These are phyloP conservation scores for Platynereis dumerilii DNA, from an alignment of 2,888 invertebrate species.

Conservation along the genomic window DNA sequence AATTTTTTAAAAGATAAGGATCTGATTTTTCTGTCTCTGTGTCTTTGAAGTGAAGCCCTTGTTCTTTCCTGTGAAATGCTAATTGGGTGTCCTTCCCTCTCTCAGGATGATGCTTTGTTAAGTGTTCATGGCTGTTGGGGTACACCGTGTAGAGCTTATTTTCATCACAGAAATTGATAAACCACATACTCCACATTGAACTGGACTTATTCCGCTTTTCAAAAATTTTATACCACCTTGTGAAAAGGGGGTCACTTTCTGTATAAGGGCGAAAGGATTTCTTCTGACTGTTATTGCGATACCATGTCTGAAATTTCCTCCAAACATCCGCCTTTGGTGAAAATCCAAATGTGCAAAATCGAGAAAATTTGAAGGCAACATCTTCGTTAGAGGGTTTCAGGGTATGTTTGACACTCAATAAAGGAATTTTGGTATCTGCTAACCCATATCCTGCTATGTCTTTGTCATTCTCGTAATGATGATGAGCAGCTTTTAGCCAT, in stretches of 20 bases:
- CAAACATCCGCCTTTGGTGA: not conserved
- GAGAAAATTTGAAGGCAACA: not conserved
- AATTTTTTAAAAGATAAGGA: not conserved
- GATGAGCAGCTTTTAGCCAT: constrained; percentile 48
- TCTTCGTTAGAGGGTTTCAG: not conserved
- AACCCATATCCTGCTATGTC: constrained; percentile 44
- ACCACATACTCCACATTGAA: constrained; percentile 2
- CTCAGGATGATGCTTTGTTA: too few relatives aligned
- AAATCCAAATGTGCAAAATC: constrained; percentile 4
- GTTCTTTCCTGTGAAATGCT: not conserved
- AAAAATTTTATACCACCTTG: constrained; percentile 7
- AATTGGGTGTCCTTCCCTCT: not conserved
- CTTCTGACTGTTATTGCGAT: not conserved
- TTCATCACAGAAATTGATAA: not conserved
- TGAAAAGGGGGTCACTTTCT: not conserved
- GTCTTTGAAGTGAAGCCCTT: not conserved
- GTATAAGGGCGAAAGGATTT: not conserved
- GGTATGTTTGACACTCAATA: not conserved
- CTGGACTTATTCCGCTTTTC: not conserved
- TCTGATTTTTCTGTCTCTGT: not conserved
- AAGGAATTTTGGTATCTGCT: not conserved
- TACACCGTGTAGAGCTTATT: not conserved
- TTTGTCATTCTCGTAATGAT: constrained; percentile 39
- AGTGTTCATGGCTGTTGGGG: not conserved
- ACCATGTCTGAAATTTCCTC: constrained; percentile 8